A percentile compares a stretch with the other conserved stretches of the same genome.
These are phyloP conservation scores for Hozukius guyotensis DNA, from an alignment of 2,797 vertebrate species.

Conservation along the genomic window DNA sequence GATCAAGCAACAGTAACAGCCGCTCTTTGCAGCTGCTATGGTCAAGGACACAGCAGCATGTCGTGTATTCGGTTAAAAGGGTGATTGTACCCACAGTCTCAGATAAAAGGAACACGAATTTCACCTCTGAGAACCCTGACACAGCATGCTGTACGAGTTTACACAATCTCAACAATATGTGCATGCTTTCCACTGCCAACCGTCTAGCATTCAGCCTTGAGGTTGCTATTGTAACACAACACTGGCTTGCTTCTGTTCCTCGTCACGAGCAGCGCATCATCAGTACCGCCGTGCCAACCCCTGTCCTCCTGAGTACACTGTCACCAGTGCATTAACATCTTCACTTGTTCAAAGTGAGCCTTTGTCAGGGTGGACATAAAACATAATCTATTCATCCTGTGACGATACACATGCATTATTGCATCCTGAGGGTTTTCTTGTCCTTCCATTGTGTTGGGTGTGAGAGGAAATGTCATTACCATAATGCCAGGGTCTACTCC, in stretches of 20 bases:
- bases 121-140: background rate
- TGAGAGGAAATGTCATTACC: slow-evolving; percentile 16
- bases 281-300: background rate
- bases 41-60: background rate
- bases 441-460: slow-evolving; percentile 12
- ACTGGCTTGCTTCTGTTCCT: background rate
- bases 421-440: slow-evolving; percentile 15
- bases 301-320: background rate
- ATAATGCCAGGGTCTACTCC: slow-evolving; percentile 1
- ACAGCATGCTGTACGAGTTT: background rate
- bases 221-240: background rate
- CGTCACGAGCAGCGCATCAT: background rate
- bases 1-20: background rate
- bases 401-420: background rate
- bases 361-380: slow-evolving; percentile 21
- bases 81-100: background rate
- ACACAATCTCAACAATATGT: background rate
- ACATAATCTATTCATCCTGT: slow-evolving; percentile 1
- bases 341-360: background rate
- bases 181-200: background rate
- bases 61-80: background rate
- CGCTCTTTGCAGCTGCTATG: background rate
- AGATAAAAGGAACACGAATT: background rate
- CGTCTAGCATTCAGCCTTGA: background rate
- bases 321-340: slow-evolving; percentile 6